Percentiles rank a stretch among this genome's conserved stretches.
phyloP scores from a whole-genome alignment of 2,113 vertebrate genomes.

The Chloropsis cyanopogon region DNA sequence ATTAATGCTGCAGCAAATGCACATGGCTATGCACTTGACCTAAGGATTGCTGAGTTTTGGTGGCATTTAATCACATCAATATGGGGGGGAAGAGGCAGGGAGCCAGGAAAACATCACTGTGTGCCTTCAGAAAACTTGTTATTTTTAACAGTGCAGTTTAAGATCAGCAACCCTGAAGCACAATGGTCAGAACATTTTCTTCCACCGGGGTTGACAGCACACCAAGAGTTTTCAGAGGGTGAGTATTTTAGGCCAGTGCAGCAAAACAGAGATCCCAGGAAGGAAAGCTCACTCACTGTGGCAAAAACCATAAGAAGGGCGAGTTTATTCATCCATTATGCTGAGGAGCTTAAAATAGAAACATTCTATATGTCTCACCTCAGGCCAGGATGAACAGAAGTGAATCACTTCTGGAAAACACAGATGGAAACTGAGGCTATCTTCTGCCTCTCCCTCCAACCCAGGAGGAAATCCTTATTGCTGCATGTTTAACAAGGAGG shows the following conservation, averaged over 20 bases:
- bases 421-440: neutral
- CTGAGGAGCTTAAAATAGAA: constrained; percentile 13
- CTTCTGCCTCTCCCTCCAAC: neutral
- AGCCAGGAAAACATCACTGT: neutral
- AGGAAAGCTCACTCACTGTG: neutral
- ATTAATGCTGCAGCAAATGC: neutral
- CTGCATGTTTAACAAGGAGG: neutral
- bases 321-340: neutral
- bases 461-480: neutral
- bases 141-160: neutral
- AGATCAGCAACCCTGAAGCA: neutral
- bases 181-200: neutral
- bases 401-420: constrained; percentile 9
- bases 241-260: neutral
- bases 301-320: neutral
- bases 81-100: neutral
- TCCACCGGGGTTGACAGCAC: neutral
- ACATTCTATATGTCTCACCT: neutral
- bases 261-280: neutral
- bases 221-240: neutral
- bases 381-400: neutral
- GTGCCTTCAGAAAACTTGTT: neutral
- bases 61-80: neutral
- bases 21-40: neutral
- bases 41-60: neutral